Evolutionary conservation across 1,140 invertebrate genomes (phyloP), one percentile per base, ranked within the genome.

Genomic region (Diachasmimorpha longicaudata): DNA sequence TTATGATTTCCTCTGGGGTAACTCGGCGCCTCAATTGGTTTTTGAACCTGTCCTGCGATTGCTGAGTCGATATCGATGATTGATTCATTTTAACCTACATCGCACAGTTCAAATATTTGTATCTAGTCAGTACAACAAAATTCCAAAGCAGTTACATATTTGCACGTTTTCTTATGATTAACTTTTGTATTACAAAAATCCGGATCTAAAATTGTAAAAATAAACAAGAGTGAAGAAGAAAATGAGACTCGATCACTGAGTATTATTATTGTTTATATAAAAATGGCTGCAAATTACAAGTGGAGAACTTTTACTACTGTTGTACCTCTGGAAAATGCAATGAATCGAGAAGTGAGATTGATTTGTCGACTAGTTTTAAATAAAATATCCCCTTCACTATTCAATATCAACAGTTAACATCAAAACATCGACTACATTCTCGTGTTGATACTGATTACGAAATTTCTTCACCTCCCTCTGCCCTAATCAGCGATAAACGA

Each of bases 1-100:
- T 80, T 88, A 90, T n/a, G 89, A 90, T 46, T 91, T 90, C 69
- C 66, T 90, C 4, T 90, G 89, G 88, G 89, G 89, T 39, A 85
- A 79, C 67, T 78, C 78, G 23, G 81, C 85, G 0, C 73, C 81
- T 0, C 73, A 84, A 73, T 66, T 84, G 31, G 71, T 89, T n/a
- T 88, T 84, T 36, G 42, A 79, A 42, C 84, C 85, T 63, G 37
- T 89, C 6, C 58, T 88, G 19, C 70, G 76, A 70, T 76, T 88
- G 48, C 75, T 88, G 14, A 77, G 79, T 19, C 77, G 83, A 70
- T 86, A 88, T 80, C 78, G 81, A 44, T 82, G 81, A 74, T 74
- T n/a, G 63, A 76, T 31, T 42, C n/a, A 39, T 52, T 63, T 63
- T 31, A n/a, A 63, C 23, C 58, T 4, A 63, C 19, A 63, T 25